phyloP scores from a whole-genome alignment of 1,140 invertebrate genomes.

The Pachyrhynchus sulphureomaculatus region DNA sequence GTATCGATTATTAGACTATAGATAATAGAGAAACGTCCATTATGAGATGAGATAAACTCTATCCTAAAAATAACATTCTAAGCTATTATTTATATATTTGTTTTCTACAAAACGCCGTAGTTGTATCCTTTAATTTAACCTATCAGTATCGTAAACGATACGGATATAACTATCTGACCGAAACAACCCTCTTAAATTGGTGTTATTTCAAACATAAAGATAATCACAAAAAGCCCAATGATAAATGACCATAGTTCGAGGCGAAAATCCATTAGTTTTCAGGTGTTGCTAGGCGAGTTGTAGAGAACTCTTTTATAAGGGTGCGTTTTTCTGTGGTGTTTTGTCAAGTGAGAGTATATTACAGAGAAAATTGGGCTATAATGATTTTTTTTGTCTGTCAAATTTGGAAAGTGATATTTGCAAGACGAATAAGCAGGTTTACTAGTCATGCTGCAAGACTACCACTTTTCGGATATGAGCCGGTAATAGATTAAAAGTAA shows the following conservation, averaged over 20 bases:
- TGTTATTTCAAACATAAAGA: constrained; percentile 19
- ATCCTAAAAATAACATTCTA: no score
- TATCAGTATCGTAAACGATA: neutral
- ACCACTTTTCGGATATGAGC: no score
- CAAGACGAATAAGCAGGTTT: no score
- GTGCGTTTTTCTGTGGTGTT: neutral
- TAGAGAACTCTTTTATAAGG: constrained; percentile 2
- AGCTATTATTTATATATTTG: no score
- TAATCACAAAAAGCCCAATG: constrained; percentile 16
- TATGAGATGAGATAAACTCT: no score
- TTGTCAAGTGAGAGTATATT: constrained; percentile 7
- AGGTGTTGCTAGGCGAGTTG: constrained; percentile 10
- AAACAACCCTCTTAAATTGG: constrained; percentile 5
- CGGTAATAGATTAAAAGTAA: no score
- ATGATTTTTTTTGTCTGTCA: no score
- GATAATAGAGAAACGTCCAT: no score
- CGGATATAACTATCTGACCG: constrained; percentile 1
- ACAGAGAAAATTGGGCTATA: constrained; percentile 6
- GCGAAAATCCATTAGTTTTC: constrained; percentile 21
- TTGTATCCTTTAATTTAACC: constrained; percentile 6
- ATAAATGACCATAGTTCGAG: constrained; percentile 15
- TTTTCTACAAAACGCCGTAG: no score
- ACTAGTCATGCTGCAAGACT: no score
- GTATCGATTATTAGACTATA: no score
- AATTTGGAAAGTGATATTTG: neutral